Conservation (phyloP, 1,140 invertebrate species). For the Drosophila nasuta region DNA sequence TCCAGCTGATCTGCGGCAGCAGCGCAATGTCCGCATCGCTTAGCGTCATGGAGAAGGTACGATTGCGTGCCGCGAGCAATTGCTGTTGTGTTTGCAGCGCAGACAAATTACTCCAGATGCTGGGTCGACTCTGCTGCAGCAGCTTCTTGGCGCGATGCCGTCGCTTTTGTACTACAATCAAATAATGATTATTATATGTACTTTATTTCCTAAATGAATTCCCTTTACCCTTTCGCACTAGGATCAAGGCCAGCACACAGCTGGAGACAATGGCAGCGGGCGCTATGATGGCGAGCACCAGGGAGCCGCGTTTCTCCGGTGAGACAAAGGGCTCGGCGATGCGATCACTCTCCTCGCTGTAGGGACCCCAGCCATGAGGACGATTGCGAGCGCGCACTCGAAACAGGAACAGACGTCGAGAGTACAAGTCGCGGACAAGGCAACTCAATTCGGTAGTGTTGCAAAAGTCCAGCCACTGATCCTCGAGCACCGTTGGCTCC, state of each 20-base stretch:
- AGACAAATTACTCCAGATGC: constrained; percentile 91
- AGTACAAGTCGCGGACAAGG: constrained; percentile 90
- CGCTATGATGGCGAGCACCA: constrained; percentile 86
- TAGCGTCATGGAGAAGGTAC: constrained; percentile 90
- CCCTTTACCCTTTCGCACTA: constrained; percentile 83
- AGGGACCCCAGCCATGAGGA: constrained; percentile 91
- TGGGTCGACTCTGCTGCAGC: constrained; percentile 77
- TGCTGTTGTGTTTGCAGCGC: constrained; percentile 91
- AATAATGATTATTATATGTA: background rate
- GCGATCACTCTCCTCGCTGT: constrained; percentile 87
- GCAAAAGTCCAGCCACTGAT: constrained; percentile 90
- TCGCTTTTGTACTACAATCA: constrained; percentile 56
- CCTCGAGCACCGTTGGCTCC: constrained; percentile 80
- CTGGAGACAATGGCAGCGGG: constrained; percentile 84
- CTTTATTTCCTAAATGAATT: too few species aligned
- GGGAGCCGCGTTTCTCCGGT: constrained; percentile 83
- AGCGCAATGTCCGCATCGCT: constrained; percentile 89
- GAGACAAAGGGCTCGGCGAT: constrained; percentile 84
- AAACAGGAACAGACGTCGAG: constrained; percentile 89
- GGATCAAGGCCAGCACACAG: constrained; percentile 85
- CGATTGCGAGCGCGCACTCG: constrained; percentile 91
- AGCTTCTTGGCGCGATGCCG: constrained; percentile 74
- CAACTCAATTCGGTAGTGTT: constrained; percentile 93
- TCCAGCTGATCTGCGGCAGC: constrained; percentile 93
- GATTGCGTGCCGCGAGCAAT: constrained; percentile 87